These are phyloP conservation scores for Pluvianellus socialis DNA, from an alignment of 2,113 vertebrate genomes.

Conservation along the genomic window DNA sequence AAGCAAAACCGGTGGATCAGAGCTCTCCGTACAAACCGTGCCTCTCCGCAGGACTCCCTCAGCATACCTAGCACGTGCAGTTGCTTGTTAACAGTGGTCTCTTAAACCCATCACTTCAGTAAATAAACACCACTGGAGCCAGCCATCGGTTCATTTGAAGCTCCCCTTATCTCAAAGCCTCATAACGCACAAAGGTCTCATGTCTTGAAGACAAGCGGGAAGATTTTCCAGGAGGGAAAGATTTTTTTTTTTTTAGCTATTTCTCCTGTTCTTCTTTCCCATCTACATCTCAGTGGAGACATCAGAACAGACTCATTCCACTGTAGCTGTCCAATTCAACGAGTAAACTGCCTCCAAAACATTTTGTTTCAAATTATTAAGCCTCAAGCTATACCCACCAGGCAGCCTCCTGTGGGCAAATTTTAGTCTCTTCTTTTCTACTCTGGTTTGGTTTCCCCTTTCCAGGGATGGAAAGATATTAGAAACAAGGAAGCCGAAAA, in stretches of 20 bases:
- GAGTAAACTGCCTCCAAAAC: background rate
- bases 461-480: background rate
- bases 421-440: background rate
- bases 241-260: background rate
- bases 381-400: background rate
- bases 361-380: background rate
- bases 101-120: background rate
- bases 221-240: background rate
- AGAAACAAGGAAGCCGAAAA: background rate
- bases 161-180: background rate
- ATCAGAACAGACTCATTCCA: background rate
- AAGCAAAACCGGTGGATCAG: background rate
- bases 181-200: background rate
- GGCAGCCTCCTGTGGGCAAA: background rate
- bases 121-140: background rate
- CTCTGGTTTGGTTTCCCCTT: background rate
- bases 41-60: background rate
- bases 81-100: background rate
- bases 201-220: background rate
- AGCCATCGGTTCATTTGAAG: background rate
- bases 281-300: background rate
- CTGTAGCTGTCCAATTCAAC: background rate
- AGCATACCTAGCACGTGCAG: background rate
- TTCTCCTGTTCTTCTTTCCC: background rate
- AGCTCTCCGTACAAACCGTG: background rate